Evolutionary conservation across 2,113 vertebrate genomes (phyloP), one percentile per base, ranked within the genome.

Genomic region (Porphyrio hochstetteri): DNA sequence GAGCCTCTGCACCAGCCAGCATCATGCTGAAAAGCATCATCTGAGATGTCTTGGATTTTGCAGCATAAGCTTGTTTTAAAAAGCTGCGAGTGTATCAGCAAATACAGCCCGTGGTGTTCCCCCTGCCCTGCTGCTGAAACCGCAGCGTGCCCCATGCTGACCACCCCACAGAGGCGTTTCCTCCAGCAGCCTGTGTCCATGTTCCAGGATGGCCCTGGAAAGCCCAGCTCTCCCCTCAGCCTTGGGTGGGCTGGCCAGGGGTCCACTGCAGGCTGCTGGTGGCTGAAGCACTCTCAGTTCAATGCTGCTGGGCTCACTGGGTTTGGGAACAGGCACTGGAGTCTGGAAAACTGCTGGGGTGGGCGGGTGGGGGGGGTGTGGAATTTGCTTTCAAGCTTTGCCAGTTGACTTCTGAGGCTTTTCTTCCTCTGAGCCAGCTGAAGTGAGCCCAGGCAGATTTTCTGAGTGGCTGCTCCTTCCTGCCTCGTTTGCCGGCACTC

Each of bases 351-450:
- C 81, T 96, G 56, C 57, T 88, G 68, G 50, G n/a, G n/a, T 4
- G 5, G 29, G 36, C 5, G 3, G 36, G 23, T 42, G 16, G 4
- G 7, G 42, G 16, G 42, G 7, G 44, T 46, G 44, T 46, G 10
- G 40, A 61, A 63, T 79, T 91, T 94, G 31, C 82, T 94, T 86
- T 94, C 92, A 94, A 93, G 60, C 38, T 84, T 40, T 88, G 81
- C 56, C 57, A 76, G 12, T 75, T 91, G 55, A 64, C 48, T 95
- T 93, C 61, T 89, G 57, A 91, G 50, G 57, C 48, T 94, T 82
- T 83, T 92, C 29, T 48, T 75, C 25, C 65, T 36, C 20, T 14
- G 10, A 92, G 24, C 21, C 53, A 68, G 64, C 35, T 9, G 2
- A 82, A 85, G 77, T 0, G 4, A 92, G 36, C 27, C 2, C 4